These are phyloP conservation scores for Eupithecia inturbata DNA, from an alignment of 2,888 invertebrate species.

Conservation along the genomic window DNA sequence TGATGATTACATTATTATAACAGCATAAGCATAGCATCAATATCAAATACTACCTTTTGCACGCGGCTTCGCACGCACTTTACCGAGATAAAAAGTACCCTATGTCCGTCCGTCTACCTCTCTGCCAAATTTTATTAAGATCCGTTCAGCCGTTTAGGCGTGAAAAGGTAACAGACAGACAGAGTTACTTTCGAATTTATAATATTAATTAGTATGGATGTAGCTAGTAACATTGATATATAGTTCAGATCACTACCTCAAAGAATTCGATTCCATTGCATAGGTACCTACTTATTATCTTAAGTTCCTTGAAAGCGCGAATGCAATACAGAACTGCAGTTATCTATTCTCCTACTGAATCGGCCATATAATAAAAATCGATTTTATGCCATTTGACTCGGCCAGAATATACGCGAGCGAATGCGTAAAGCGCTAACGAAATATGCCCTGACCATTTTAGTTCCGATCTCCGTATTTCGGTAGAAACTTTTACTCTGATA, in stretches of 20 bases:
- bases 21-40: neutral
- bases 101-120: no score
- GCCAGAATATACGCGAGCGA: neutral
- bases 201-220: no score
- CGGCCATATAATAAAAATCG: neutral
- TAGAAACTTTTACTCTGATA: neutral
- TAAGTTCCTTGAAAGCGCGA: neutral
- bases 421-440: neutral
- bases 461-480: neutral
- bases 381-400: neutral
- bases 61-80: no score
- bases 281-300: neutral
- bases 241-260: neutral
- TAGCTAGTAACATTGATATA: neutral
- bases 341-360: neutral
- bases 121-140: no score
- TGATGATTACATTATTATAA: neutral
- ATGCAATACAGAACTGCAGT: neutral
- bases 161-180: no score
- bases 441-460: neutral
- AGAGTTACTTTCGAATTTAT: no score
- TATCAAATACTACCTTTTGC: no score
- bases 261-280: neutral
- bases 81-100: no score
- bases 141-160: no score